Conservation (phyloP, 2,888 invertebrate species). For the Actias luna region DNA sequence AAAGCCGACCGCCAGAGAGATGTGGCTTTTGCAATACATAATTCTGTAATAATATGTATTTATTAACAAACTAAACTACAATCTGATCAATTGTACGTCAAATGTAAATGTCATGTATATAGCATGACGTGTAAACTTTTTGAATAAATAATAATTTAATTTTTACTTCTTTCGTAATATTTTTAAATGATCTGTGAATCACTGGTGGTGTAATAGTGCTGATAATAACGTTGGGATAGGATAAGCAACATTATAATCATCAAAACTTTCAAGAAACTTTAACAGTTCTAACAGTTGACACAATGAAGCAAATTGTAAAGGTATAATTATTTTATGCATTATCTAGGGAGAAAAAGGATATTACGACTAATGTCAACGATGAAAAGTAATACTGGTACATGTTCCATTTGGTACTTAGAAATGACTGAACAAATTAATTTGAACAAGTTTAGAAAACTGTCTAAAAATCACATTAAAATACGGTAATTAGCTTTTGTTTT, state of each 20-base stretch:
- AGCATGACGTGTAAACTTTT: background rate
- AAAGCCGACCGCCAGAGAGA: too few relatives aligned
- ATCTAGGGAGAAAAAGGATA: background rate
- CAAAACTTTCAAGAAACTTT: background rate
- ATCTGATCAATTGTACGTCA: too few relatives aligned
- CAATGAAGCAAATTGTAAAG: background rate
- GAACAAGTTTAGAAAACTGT: background rate
- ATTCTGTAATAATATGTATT: too few relatives aligned
- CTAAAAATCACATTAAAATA: background rate
- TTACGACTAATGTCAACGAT: background rate
- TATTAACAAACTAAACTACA: too few relatives aligned
- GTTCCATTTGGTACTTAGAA: background rate
- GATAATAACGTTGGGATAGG: too few relatives aligned
- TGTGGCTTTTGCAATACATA: too few relatives aligned
- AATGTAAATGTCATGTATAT: too few relatives aligned
- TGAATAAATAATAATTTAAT: background rate
- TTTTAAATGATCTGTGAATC: background rate
- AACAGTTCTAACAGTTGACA: background rate
- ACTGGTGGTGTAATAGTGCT: too few relatives aligned
- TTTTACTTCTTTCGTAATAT: background rate
- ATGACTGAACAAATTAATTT: constrained; percentile 5
- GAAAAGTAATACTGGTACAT: background rate
- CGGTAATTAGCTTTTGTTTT: background rate
- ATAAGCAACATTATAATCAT: too few relatives aligned
- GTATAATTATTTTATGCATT: background rate